Evolutionary conservation across 2,888 invertebrate genomes (phyloP).

Genomic region (Carcina quercana): DNA sequence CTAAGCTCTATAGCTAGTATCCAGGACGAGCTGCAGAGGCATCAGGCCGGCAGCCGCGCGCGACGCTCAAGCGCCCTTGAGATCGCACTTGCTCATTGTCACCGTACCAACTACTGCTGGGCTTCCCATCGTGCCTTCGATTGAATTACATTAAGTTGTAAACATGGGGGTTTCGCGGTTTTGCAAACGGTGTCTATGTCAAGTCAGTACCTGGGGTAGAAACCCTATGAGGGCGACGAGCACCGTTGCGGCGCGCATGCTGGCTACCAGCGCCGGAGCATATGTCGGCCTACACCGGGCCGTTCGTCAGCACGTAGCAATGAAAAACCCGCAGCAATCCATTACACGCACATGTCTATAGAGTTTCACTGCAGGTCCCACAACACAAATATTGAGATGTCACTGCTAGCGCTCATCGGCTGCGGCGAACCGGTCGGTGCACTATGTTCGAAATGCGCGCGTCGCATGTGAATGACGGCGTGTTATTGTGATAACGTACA

Average conservation of each 20-base stretch:
- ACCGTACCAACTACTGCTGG: no score
- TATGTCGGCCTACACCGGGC: constrained; percentile 45
- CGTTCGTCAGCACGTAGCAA: constrained; percentile 56
- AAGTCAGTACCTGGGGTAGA: constrained; percentile 66
- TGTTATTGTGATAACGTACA: constrained; percentile 41
- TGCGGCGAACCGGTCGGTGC: constrained; percentile 63
- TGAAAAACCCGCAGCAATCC: constrained; percentile 63
- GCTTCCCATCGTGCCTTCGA: constrained; percentile 30
- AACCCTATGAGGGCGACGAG: constrained; percentile 73
- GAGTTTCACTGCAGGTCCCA: constrained; percentile 70
- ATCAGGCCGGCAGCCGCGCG: constrained; percentile 45
- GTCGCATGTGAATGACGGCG: constrained; percentile 53
- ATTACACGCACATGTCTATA: constrained; percentile 65
- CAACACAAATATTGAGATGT: constrained; percentile 65
- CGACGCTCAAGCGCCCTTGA: constrained; percentile 66
- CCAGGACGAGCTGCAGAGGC: constrained; percentile 55
- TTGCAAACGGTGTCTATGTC: constrained; percentile 41
- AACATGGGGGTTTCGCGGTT: constrained; percentile 57
- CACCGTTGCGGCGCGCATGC: constrained; percentile 72
- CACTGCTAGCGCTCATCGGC: constrained; percentile 64
- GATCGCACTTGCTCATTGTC: no score
- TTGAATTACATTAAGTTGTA: constrained; percentile 38
- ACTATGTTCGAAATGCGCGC: constrained; percentile 71
- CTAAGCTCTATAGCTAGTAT: constrained; percentile 57
- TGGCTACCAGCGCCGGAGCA: constrained; percentile 72